These are phyloP conservation scores for Coreius guichenoti DNA, from an alignment of 2,797 vertebrate species.

Conservation along the genomic window DNA sequence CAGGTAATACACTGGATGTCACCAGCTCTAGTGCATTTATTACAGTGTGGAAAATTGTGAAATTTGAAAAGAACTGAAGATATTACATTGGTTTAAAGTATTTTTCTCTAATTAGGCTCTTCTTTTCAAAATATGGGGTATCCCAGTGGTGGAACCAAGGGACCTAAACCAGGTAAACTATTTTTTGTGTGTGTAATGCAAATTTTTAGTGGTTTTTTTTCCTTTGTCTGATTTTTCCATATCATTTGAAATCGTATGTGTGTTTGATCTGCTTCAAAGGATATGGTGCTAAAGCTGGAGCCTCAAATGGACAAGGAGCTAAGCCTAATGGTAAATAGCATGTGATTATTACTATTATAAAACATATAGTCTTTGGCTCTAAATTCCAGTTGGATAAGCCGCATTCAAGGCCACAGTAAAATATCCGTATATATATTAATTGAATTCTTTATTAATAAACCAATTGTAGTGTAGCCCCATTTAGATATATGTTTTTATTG, in stretches of 20 bases:
- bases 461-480: neutral
- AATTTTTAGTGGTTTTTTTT: no score
- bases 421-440: neutral
- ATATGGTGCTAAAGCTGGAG: conserved; percentile 46
- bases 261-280: neutral
- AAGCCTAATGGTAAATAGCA: neutral
- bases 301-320: neutral
- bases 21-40: neutral
- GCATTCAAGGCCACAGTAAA: neutral
- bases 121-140: no score
- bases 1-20: conserved; percentile 41
- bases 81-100: neutral
- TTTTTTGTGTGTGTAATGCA: no score
- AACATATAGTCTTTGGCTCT: neutral
- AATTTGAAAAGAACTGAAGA: neutral
- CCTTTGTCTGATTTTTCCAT: no score
- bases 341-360: neutral
- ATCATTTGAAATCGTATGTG: neutral
- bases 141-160: no score
- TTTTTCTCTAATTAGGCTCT: no score
- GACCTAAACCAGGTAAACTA: no score
- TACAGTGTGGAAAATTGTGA: neutral
- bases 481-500: neutral
- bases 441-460: neutral
- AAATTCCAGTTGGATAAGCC: neutral